Evolutionary conservation across 2,113 vertebrate species (phyloP).

Genomic region (Austrofundulus limnaeus): DNA sequence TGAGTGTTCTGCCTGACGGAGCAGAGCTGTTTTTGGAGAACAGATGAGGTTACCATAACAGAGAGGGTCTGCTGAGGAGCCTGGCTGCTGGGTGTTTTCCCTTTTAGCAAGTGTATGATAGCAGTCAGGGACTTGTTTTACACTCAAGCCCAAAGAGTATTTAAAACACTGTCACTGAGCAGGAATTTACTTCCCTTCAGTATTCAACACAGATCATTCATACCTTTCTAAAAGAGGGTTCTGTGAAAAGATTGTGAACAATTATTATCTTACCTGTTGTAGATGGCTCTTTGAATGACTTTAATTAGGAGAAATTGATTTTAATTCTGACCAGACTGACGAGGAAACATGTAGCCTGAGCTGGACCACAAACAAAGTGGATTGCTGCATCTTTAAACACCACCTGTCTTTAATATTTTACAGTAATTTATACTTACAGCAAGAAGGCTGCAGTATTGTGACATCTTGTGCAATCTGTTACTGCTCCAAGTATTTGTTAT

Average conservation of each 20-base stretch:
- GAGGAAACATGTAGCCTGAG: background rate
- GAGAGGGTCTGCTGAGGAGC: slow-evolving; percentile 38
- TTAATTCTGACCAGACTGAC: background rate
- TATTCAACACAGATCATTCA: slow-evolving; percentile 1
- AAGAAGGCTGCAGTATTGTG: too few species aligned
- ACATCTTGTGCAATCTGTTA: too few species aligned
- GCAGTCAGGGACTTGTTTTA: slow-evolving; percentile 29
- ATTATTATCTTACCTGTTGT: background rate
- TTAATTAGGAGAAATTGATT: background rate
- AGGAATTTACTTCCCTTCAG: slow-evolving; percentile 5
- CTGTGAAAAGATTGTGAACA: too few species aligned
- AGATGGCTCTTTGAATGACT: background rate
- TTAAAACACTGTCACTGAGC: slow-evolving; percentile 7
- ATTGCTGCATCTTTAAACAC: too few species aligned
- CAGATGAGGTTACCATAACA: slow-evolving; percentile 73
- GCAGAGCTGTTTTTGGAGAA: slow-evolving; percentile 62
- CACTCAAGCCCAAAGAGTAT: slow-evolving; percentile 5
- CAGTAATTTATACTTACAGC: too few species aligned
- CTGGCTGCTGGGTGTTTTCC: slow-evolving; percentile 43
- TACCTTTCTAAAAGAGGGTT: background rate
- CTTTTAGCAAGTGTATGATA: slow-evolving; percentile 57
- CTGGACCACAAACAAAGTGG: too few species aligned
- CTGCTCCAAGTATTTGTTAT: too few species aligned
- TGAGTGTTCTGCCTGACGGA: slow-evolving; percentile 53
- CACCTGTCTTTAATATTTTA: too few species aligned